Evolutionary conservation across 2,888 invertebrate genomes (phyloP), one percentile per base, ranked within the genome.

Genomic region (Magallana nippona): DNA sequence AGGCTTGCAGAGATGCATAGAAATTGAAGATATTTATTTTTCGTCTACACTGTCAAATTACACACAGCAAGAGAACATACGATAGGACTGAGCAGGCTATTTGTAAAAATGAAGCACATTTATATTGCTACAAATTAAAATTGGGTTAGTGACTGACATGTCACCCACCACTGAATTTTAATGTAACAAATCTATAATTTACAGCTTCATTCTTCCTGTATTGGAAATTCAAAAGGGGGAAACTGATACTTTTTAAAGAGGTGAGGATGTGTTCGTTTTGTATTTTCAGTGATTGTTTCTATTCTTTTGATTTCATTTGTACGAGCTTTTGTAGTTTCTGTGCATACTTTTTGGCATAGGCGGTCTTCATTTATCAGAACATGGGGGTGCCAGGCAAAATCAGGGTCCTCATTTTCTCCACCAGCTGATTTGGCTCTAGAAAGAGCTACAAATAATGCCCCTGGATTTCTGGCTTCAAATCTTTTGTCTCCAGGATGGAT

Each of bases 381-480:
- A 58, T 77, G 19, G 32, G 71, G 85, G 84, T 88, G 82, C 85
- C 86, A 87, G 13, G 86, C 83, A 86, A 88, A 88, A 78, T 87
- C 87, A 57, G 85, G 86, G 44, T 55, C 11, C n/a, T 62, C 58
- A 19, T n/a, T 22, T 58, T 63, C 55, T 87, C 88, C 22, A 87
- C 84, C 56, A 8, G 44, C 44, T 44, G 86, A 78, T 81, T 87
- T 89, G 32, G 87, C 85, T 78, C 89, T 79, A 8, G 88, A 87
- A 11, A 89, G 63, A 19, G 88, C 88, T 19, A 88, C 88, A 88
- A 87, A 89, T 27, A 89, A 55, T 17, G 88, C 87, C 19, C 87
- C 86, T 17, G 88, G 87, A 81, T 84, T 87, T 78, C 78, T 79
- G 10, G 86, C 85, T 58, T 88, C 87, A 82, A 89, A 88, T 13